Conservation (phyloP, 37 sponge, comb jelly and placozoan genomes). For the Cliona cf. orientalis region DNA sequence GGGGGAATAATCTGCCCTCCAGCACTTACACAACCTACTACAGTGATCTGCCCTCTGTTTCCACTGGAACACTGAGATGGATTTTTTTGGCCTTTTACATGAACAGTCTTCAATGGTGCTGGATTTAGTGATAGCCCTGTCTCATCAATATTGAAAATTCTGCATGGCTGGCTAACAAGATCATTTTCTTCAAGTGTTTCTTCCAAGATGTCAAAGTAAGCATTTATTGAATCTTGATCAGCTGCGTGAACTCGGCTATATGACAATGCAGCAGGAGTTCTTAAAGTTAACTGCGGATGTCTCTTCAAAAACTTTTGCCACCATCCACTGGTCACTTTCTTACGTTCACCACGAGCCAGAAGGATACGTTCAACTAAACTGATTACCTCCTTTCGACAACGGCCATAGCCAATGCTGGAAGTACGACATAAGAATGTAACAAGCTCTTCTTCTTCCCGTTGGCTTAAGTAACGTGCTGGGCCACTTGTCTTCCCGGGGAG, state of each 20-base stretch:
- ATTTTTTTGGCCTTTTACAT: too few species aligned
- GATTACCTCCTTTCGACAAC: slow-evolving; percentile 18
- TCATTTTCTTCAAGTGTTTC: too few species aligned
- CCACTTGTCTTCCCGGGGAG: slow-evolving; percentile 20
- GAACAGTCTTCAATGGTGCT: too few species aligned
- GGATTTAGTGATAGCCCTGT: too few species aligned
- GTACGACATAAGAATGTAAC: neutral
- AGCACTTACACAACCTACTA: too few species aligned
- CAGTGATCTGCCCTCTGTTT: too few species aligned
- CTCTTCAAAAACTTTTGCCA: neutral
- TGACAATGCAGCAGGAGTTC: slow-evolving; percentile 26
- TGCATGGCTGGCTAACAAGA: slow-evolving; percentile 9
- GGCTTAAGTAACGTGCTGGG: neutral
- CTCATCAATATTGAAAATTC: slow-evolving; percentile 24
- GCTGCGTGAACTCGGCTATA: slow-evolving; percentile 2
- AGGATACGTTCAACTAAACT: slow-evolving; percentile 12
- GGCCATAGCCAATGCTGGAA: slow-evolving; percentile 11
- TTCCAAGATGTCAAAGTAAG: slow-evolving; percentile 31
- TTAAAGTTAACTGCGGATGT: slow-evolving; percentile 6
- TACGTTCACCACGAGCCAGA: neutral
- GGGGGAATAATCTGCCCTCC: too few species aligned
- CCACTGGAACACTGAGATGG: too few species aligned
- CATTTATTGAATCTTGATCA: neutral
- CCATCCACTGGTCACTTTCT: neutral
- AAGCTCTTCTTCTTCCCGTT: slow-evolving; percentile 22